A percentile compares a stretch with the other conserved stretches of the same genome.
Conservation (phyloP, 2,888 invertebrate species). For the Sphaerophoria taeniata region DNA sequence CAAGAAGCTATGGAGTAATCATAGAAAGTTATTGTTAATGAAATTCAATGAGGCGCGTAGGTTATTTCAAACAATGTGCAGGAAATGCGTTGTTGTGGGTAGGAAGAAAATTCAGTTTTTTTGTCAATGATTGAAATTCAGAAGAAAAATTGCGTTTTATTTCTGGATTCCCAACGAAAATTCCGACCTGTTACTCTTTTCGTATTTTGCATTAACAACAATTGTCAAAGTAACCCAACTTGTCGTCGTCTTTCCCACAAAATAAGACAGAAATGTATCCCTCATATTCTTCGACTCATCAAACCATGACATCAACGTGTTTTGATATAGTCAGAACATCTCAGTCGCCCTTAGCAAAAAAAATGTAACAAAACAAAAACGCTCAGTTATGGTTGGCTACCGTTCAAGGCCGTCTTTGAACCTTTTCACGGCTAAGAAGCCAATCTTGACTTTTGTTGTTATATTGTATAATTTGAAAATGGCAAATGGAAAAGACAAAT, state of each 20-base stretch:
- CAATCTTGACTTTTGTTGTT: slow-evolving; percentile 20
- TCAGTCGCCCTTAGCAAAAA: neutral
- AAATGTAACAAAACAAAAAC: neutral
- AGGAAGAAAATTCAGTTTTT: no score
- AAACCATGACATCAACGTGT: slow-evolving; percentile 55
- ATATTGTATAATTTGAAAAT: slow-evolving; percentile 11
- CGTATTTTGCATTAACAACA: slow-evolving; percentile 1
- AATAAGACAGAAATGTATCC: neutral
- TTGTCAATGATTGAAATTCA: no score
- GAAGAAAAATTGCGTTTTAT: no score
- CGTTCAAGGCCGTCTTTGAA: slow-evolving; percentile 60
- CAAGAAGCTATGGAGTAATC: slow-evolving; percentile 10
- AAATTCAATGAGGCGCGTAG: slow-evolving; percentile 49
- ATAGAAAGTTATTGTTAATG: slow-evolving; percentile 52
- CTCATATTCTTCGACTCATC: slow-evolving; percentile 35
- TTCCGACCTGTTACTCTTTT: neutral
- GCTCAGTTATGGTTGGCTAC: slow-evolving; percentile 58
- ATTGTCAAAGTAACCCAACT: neutral
- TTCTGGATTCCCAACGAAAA: no score
- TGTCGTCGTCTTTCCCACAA: slow-evolving; percentile 36
- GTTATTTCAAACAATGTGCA: slow-evolving; percentile 26
- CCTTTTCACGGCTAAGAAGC: slow-evolving; percentile 55
- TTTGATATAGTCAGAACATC: slow-evolving; percentile 42
- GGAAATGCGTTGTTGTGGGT: slow-evolving; percentile 35
- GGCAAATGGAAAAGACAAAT: slow-evolving; percentile 13